Conservation (phyloP, 2,888 invertebrate genomes). For the Bibio marci region DNA sequence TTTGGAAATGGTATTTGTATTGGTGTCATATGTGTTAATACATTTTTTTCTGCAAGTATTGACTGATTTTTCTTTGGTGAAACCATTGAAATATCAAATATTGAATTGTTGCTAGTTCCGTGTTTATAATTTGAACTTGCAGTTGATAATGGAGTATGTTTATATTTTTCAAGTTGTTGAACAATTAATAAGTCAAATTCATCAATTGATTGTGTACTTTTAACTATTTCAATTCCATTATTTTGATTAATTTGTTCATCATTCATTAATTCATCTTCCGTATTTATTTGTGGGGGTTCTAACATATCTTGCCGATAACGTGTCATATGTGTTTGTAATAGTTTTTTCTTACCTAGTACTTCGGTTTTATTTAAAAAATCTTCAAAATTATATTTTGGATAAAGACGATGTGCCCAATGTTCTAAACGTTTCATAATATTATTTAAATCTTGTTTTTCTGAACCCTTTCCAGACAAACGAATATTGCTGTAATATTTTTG, state of each 20-base stretch:
- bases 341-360: constrained; percentile 54
- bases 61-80: too few relatives aligned
- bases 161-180: constrained; percentile 35
- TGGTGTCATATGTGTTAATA: too few relatives aligned
- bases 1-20: too few relatives aligned
- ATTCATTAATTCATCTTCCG: constrained; percentile 2
- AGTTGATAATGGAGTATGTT: neutral
- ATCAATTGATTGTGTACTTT: constrained; percentile 32
- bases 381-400: constrained; percentile 76
- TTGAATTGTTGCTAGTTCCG: neutral
- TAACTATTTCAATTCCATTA: constrained; percentile 29
- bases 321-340: constrained; percentile 54
- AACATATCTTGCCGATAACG: constrained; percentile 39
- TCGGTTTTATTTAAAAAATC: constrained; percentile 68
- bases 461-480: constrained; percentile 59
- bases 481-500: constrained; percentile 65
- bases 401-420: constrained; percentile 87
- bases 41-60: too few relatives aligned
- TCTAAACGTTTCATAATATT: constrained; percentile 64
- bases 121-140: too few relatives aligned
- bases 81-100: neutral
- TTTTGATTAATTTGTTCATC: constrained; percentile 28
- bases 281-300: constrained; percentile 15
- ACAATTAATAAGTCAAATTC: constrained; percentile 46
- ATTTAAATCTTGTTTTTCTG: constrained; percentile 69